Evolutionary conservation across 2,113 vertebrate genomes (phyloP).

Genomic region (Strix aluco): DNA sequence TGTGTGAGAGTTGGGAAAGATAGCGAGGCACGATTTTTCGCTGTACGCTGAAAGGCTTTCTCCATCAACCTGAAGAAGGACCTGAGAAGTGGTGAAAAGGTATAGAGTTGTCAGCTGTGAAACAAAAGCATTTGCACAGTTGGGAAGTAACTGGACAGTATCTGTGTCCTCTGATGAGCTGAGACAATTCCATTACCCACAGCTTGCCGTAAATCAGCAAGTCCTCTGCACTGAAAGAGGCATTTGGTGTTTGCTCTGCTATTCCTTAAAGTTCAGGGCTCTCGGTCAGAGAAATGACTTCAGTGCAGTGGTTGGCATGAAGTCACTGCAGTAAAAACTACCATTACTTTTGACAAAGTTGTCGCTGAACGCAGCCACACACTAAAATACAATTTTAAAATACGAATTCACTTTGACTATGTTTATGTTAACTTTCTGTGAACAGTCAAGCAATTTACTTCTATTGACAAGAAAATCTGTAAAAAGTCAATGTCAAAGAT

Average conservation of each 20-base stretch:
- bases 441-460: slow-evolving; percentile 53
- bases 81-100: slow-evolving; percentile 47
- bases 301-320: background rate
- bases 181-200: slow-evolving; percentile 13
- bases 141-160: slow-evolving; percentile 29
- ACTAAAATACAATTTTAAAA: background rate
- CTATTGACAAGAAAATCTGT: slow-evolving; percentile 62
- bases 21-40: background rate
- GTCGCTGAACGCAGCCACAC: background rate
- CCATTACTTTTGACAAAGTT: background rate
- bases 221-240: background rate
- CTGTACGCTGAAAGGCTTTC: background rate
- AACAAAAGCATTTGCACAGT: background rate
- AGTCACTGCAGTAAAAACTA: background rate
- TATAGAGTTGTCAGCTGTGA: slow-evolving; percentile 24
- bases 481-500: slow-evolving; percentile 39
- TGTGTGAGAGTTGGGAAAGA: background rate
- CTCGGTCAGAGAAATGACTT: background rate
- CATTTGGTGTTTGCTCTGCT: background rate
- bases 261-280: background rate
- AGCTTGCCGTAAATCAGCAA: background rate
- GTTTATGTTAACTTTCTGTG: slow-evolving; percentile 46
- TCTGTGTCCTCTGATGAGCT: slow-evolving; percentile 21
- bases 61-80: slow-evolving; percentile 34
- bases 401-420: background rate